These are phyloP conservation scores for Chrysoperla carnea DNA, from an alignment of 1,140 invertebrate species.

Conservation along the genomic window DNA sequence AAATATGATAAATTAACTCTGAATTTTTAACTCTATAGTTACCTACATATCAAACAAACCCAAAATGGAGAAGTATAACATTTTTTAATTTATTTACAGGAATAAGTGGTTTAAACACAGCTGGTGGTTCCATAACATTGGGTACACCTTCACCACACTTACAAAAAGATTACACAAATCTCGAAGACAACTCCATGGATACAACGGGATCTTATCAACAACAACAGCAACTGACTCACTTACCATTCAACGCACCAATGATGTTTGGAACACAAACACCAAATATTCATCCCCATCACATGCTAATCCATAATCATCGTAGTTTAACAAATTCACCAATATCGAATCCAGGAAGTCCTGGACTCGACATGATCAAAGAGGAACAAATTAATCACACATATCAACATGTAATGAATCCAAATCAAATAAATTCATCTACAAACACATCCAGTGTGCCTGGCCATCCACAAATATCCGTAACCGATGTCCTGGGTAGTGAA, in stretches of 20 bases:
- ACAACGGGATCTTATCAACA: conserved; percentile 3
- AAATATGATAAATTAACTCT: too few species aligned
- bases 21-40: too few species aligned
- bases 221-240: not conserved
- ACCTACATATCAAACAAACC: too few species aligned
- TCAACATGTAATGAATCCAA: not conserved
- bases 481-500: conserved; percentile 69
- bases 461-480: conserved; percentile 76
- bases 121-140: conserved; percentile 52
- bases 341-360: conserved; percentile 40
- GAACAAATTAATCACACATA: conserved; percentile 30
- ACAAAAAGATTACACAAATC: conserved; percentile 21
- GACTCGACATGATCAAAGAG: conserved; percentile 76
- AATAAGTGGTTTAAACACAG: conserved; percentile 38
- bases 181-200: conserved; percentile 14
- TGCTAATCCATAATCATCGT: conserved; percentile 27
- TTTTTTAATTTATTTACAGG: conserved; percentile 14
- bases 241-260: not conserved
- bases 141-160: conserved; percentile 36
- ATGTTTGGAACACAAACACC: not conserved
- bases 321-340: conserved; percentile 38
- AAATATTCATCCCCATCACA: conserved; percentile 18
- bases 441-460: conserved; percentile 5
- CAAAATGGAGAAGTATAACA: too few species aligned
- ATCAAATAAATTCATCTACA: conserved; percentile 2